Evolutionary conservation across 2,113 vertebrate species (phyloP).

Genomic region (Xiphophorus maculatus): DNA sequence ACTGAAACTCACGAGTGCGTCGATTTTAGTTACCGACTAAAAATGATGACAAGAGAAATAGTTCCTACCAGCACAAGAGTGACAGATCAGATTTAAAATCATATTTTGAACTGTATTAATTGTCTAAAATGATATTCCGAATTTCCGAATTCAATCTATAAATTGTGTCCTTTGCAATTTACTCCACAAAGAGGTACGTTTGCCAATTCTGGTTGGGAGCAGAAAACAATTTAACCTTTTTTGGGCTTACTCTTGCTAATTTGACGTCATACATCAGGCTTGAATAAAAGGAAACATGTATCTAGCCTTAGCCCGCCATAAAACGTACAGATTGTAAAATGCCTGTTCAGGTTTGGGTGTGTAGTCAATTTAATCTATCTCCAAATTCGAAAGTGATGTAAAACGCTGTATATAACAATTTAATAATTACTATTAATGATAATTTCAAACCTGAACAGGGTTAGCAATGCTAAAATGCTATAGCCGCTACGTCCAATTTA

Average conservation of each 20-base stretch:
- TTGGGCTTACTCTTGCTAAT: not conserved
- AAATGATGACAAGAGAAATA: not conserved
- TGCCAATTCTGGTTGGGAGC: too few relatives aligned
- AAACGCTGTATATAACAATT: not conserved
- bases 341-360: not conserved
- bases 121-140: too few relatives aligned
- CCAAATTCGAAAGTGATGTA: not conserved
- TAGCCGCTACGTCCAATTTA: not conserved
- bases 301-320: too few relatives aligned
- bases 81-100: too few relatives aligned
- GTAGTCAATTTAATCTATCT: not conserved
- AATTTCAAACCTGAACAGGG: not conserved
- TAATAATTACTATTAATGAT: not conserved
- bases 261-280: too few relatives aligned
- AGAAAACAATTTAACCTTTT: not conserved
- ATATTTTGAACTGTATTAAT: too few relatives aligned
- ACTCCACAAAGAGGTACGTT: too few relatives aligned
- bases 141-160: too few relatives aligned
- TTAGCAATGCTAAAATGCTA: not conserved
- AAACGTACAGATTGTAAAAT: not conserved
- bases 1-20: rapidly evolving
- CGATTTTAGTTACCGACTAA: conserved; percentile 11
- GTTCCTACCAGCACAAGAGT: not conserved
- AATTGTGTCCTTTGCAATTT: too few relatives aligned
- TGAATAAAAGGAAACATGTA: too few relatives aligned